These are phyloP conservation scores for Porites australiensis DNA, from an alignment of 64 coral and sea anemone species.

Conservation along the genomic window DNA sequence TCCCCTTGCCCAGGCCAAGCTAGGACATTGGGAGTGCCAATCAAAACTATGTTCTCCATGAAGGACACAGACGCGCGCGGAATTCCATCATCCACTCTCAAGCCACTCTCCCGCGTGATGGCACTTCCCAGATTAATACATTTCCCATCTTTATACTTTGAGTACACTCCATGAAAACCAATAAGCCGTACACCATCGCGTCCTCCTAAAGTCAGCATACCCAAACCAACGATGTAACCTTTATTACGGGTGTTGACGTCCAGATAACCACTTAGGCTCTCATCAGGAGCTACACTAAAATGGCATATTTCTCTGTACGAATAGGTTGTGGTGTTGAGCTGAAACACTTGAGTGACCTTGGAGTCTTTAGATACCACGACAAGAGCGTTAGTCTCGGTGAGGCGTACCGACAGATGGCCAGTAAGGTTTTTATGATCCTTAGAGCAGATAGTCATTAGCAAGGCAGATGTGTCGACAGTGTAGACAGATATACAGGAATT, in stretches of 20 bases:
- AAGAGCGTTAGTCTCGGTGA: slow-evolving; percentile 44
- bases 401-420: slow-evolving; percentile 7
- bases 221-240: slow-evolving; percentile 58
- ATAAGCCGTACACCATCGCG: slow-evolving; percentile 61
- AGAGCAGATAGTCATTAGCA: slow-evolving; percentile 35
- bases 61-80: slow-evolving; percentile 54
- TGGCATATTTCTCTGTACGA: neutral
- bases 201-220: slow-evolving; percentile 57
- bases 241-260: slow-evolving; percentile 50
- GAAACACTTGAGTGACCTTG: neutral
- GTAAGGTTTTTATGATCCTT: neutral
- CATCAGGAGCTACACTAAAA: neutral
- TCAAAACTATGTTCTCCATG: slow-evolving; percentile 48
- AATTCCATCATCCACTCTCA: slow-evolving; percentile 50
- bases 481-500: slow-evolving; percentile 34
- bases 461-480: neutral
- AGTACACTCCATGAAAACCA: slow-evolving; percentile 56
- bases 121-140: slow-evolving; percentile 64
- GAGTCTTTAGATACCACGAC: slow-evolving; percentile 49
- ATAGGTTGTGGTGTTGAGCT: slow-evolving; percentile 15
- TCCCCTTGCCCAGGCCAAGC: slow-evolving; percentile 75
- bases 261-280: slow-evolving; percentile 51
- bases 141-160: neutral
- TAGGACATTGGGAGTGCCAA: slow-evolving; percentile 77
- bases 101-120: slow-evolving; percentile 40